Evolutionary conservation across 2,888 invertebrate genomes (phyloP), one percentile per base, ranked within the genome.

Genomic region (Pristionchus entomophagus): DNA sequence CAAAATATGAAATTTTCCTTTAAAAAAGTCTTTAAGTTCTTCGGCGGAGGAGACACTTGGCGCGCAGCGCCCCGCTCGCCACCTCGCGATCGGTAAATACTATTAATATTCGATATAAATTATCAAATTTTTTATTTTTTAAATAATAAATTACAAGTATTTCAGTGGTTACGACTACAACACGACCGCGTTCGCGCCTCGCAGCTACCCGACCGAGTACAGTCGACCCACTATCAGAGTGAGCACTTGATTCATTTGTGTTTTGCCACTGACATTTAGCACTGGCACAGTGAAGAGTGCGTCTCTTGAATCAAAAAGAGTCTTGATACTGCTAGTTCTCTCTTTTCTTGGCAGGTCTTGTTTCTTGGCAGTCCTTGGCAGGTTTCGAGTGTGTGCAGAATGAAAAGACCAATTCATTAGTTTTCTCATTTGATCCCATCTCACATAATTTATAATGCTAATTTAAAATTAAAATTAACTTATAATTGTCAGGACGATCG

Each of bases 401-500:
- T n/a, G n/a, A n/a, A n/a, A n/a, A n/a, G n/a, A n/a, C n/a, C n/a
- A n/a, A 12, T 80, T 78, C 14, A 45, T 19, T 73, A 26, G 41
- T 77, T 77, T n/a, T n/a, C n/a, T n/a, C n/a, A n/a, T n/a, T n/a
- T n/a, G n/a, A n/a, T n/a, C n/a, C n/a, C n/a, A n/a, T n/a, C n/a
- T n/a, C n/a, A n/a, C n/a, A 32, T 1, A 49, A 73, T 73, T 45
- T 73, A 12, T 73, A 1, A 56, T 8, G 5, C 3, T 38, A 38
- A 38, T 6, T 62, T 62, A 3, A 29, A 29, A 3, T 4, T 35
- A 69, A 38, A 38, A 69, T 69, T 22, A 38, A 19, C 32, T 73
- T n/a, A 17, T 56, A n/a, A n/a, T n/a, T n/a, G n/a, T 14, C 73
- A 73, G 73, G 41, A 73, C 26, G 73, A 73, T 10, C 73, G 73